Evolutionary conservation across 2,888 invertebrate species (phyloP).

Genomic region (Sarcophaga subvicina): DNA sequence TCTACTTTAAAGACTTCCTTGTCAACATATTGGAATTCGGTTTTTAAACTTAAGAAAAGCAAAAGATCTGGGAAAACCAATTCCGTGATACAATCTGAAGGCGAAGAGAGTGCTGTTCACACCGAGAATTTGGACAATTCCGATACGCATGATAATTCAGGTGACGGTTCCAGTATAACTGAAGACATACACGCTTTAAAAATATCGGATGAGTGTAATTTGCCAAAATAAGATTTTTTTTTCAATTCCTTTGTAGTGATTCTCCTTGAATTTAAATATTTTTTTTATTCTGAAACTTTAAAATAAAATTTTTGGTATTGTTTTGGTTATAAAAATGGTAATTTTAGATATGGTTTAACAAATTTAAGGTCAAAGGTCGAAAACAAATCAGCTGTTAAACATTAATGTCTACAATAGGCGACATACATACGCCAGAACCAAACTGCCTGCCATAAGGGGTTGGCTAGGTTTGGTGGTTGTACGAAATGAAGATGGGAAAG

Average conservation of each 20-base stretch:
- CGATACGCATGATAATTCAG: background rate
- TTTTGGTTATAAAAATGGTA: conserved; percentile 22
- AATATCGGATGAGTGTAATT: conserved; percentile 65
- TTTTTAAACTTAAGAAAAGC: conserved; percentile 72
- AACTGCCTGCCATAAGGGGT: background rate
- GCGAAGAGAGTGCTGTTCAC: background rate
- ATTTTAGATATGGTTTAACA: conserved; percentile 11
- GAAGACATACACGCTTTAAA: conserved; percentile 67
- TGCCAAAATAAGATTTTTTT: conserved; percentile 35
- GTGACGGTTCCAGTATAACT: conserved; percentile 17
- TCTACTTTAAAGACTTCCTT: conserved; percentile 74
- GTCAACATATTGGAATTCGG: conserved; percentile 75
- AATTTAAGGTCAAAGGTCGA: conserved; percentile 72
- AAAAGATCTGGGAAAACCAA: conserved; percentile 27
- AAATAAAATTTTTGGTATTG: conserved; percentile 36
- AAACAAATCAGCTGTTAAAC: conserved; percentile 66
- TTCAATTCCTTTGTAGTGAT: background rate
- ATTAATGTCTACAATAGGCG: conserved; percentile 25
- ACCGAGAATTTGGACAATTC: background rate
- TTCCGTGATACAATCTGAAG: background rate
- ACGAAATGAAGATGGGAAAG: background rate
- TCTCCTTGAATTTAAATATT: conserved; percentile 18
- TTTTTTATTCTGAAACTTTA: background rate
- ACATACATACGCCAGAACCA: background rate
- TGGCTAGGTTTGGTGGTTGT: background rate